Base-by-base conservation (phyloP, 2,797 vertebrate genomes). In the Psittacula echo region DNA sequence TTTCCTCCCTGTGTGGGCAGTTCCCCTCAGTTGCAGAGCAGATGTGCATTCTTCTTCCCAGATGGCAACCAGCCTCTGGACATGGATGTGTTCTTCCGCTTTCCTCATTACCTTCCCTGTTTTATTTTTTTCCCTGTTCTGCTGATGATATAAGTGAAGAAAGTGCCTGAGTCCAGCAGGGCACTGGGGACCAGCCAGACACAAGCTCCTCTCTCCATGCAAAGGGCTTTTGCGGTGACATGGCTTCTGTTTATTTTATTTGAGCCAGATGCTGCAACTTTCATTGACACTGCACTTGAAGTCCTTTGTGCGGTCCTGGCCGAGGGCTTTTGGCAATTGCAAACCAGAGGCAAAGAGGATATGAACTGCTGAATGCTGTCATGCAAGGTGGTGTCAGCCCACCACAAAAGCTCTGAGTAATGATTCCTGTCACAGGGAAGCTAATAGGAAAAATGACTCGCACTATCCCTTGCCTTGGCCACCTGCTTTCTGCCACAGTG, bases 1-100 rank as follows among this genome's bases (percentile, higher is more conserved):
- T 54, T 44, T n/a, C 11, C 15, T n/a, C 21, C 10, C 15, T 0
- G 0, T 5, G 4, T 10, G 8, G 22, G 13, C 65, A 1, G 0
- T 41, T 72, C 13, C 20, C 7, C 10, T 6, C 8, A 19, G 42
- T 37, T 27, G 27, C 45, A 34, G 9, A 56, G 68, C 56, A 74
- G 44, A 47, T 16, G 5, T 34, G 9, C 3, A 1, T 45, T 66
- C 34, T 45, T 70, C 27, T 67, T 65, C 48, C 29, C 4, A 1
- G 7, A 32, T 62, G 34, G 30, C 70, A 85, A 16, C 3, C 1
- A 4, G 27, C 20, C 12, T 74, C 53, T 85, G 42, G 20, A 60
- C 7, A 1, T 56, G 29, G 39, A 17, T 22, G 5, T 48, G 16
- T 62, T n/a, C 56, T 87, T 65, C 18, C 24, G 37, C 18, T 56